Conservation (phyloP, 1,140 invertebrate species). For the Pseudomyrmex concolor region DNA sequence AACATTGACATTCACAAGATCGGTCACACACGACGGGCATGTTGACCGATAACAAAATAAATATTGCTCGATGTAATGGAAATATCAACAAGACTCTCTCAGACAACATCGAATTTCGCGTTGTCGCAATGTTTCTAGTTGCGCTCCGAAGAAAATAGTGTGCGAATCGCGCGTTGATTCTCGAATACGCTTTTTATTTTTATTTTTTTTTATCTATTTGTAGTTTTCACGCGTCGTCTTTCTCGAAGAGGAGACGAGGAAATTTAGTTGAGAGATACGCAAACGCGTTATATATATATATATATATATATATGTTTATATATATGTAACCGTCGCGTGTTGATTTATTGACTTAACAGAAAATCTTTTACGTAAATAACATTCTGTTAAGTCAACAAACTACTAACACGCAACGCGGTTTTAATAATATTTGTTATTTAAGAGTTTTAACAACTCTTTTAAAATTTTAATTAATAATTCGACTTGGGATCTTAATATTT, state of each 20-base stretch:
- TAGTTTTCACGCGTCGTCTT: not conserved
- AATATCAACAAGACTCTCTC: slow-evolving; percentile 26
- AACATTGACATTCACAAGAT: slow-evolving; percentile 11
- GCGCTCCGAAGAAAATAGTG: not conserved
- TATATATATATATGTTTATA: too few relatives aligned
- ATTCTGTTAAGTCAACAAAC: too few relatives aligned
- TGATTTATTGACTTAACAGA: too few relatives aligned
- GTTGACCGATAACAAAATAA: slow-evolving; percentile 15
- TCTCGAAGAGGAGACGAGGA: not conserved
- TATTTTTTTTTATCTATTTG: too few relatives aligned
- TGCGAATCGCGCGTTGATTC: not conserved
- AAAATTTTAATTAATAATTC: too few relatives aligned
- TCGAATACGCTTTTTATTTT: not conserved
- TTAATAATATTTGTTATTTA: too few relatives aligned
- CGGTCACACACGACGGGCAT: too few relatives aligned
- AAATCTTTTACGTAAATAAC: too few relatives aligned
- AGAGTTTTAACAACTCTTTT: too few relatives aligned
- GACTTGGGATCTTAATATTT: slow-evolving; percentile 16
- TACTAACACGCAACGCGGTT: too few relatives aligned
- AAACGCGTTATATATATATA: too few relatives aligned
- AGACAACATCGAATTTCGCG: not conserved
- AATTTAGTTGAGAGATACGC: not conserved
- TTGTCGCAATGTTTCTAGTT: not conserved
- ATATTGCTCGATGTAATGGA: not conserved
- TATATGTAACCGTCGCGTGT: too few relatives aligned